These are phyloP conservation scores for Heliconius nattereri DNA, from an alignment of 1,140 invertebrate species.

Conservation along the genomic window DNA sequence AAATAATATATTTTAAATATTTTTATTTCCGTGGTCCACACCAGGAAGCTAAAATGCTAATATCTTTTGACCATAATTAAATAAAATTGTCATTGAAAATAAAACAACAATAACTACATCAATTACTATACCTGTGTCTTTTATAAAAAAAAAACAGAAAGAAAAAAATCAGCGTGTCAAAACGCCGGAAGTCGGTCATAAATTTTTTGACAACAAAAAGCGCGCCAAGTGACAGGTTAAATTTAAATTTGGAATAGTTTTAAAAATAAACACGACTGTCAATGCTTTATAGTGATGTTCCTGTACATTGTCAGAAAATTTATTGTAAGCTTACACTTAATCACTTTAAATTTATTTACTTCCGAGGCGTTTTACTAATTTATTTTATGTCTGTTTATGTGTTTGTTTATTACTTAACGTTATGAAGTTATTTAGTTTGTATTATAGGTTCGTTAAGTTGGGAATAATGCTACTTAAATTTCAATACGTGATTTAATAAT, in stretches of 20 bases:
- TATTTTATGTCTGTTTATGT: conserved; percentile 2
- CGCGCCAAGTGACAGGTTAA: conserved; percentile 38
- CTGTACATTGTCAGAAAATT: conserved; percentile 4
- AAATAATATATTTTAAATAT: too few species aligned
- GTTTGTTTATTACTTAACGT: conserved; percentile 9
- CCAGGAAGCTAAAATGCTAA: too few species aligned
- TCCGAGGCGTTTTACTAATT: not conserved
- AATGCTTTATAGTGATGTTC: conserved; percentile 34
- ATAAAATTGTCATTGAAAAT: not conserved
- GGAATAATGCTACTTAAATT: not conserved
- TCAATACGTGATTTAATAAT: not conserved
- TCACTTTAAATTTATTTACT: conserved; percentile 4
- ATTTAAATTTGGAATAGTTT: conserved; percentile 42
- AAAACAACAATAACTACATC: not conserved
- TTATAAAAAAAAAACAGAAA: not conserved
- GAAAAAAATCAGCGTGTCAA: conserved; percentile 36
- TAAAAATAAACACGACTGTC: conserved; percentile 42
- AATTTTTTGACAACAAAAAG: conserved; percentile 49
- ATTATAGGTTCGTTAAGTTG: not conserved
- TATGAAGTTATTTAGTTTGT: not conserved
- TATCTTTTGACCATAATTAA: too few species aligned
- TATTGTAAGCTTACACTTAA: conserved; percentile 8
- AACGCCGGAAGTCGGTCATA: conserved; percentile 54
- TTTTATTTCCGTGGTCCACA: too few species aligned
- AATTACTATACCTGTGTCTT: not conserved